Evolutionary conservation across 2,113 vertebrate genomes (phyloP).

Genomic region (Manacus vitellinus): DNA sequence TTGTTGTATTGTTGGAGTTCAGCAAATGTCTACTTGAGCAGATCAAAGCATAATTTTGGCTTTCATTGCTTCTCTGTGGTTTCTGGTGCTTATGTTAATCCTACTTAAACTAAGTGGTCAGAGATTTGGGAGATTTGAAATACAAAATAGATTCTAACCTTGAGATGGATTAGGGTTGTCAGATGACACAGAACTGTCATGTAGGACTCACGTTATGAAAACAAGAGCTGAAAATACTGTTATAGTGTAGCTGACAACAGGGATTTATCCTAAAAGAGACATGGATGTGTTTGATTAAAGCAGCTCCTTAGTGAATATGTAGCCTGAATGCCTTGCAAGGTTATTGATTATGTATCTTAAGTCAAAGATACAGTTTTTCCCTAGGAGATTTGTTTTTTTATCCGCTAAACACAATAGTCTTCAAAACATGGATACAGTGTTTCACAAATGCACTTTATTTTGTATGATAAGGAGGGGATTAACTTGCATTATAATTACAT

Average conservation of each 20-base stretch:
- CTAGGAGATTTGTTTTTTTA: background rate
- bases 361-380: conserved; percentile 11
- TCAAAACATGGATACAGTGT: background rate
- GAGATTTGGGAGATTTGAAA: conserved; percentile 67
- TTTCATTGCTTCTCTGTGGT: conserved; percentile 55
- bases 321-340: conserved; percentile 30
- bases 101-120: conserved; percentile 59
- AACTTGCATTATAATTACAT: conserved; percentile 3
- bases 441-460: background rate
- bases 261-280: conserved; percentile 46
- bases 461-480: background rate
- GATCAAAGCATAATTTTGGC: conserved; percentile 69
- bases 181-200: conserved; percentile 59
- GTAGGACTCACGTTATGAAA: conserved; percentile 29
- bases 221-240: conserved; percentile 21
- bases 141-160: conserved; percentile 63
- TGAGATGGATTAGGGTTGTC: conserved; percentile 52
- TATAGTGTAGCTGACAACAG: conserved; percentile 33
- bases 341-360: conserved; percentile 54
- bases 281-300: conserved; percentile 43
- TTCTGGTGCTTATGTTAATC: conserved; percentile 62
- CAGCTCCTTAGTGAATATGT: conserved; percentile 15
- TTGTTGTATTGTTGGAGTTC: conserved; percentile 5
- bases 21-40: conserved; percentile 66
- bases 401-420: background rate